Base-by-base conservation (phyloP, 2,113 vertebrate genomes). In the Megaleporinus macrocephalus region DNA sequence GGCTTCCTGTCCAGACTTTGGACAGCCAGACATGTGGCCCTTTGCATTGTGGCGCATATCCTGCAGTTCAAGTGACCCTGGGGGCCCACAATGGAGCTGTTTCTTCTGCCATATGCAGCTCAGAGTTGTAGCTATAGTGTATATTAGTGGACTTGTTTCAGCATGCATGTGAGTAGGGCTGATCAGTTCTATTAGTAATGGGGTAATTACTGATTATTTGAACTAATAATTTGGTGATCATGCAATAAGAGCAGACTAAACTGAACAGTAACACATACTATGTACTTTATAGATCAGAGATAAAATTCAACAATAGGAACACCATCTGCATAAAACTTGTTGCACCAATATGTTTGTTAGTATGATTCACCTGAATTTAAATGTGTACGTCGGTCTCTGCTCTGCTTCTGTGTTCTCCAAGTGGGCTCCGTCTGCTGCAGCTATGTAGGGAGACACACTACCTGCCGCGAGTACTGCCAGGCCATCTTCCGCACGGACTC, bases 401-500 rank as follows among this genome's bases (percentile, higher is more conserved):
- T 84, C 36, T 85, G 7, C 80, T 74, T 83, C 61, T 83, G 47
- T 87, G 41, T 91, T 71, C 82, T 27, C 87, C 6, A 85, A 99
- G 98, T 97, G 97, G 98, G 98, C 53, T 99, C 98, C 0, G 93
- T 97, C 0, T 99, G 98, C 88, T 99, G 98, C 92, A 95, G 96
- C 83, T 98, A 97, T 0, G 98, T 97, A 36, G 98, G 98, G 2
- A 96, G 97, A 83, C 97, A 99, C 84, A 99, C 98, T 20, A 98
- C 96, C 92, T 99, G 98, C 78, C 92, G 97, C 27, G 98, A 99
- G 71, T 99, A 97, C 88, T 99, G 98, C 86, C 97, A 99, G 92
- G 98, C 98, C 72, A 99, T 99, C 92, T 99, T 99, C 91, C 95
- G 98, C 86, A 99, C 97, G 5, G 98, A 99, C 91, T 98, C 97